phyloP scores from a whole-genome alignment of 2,888 invertebrate genomes.

The Suillia variegata region DNA sequence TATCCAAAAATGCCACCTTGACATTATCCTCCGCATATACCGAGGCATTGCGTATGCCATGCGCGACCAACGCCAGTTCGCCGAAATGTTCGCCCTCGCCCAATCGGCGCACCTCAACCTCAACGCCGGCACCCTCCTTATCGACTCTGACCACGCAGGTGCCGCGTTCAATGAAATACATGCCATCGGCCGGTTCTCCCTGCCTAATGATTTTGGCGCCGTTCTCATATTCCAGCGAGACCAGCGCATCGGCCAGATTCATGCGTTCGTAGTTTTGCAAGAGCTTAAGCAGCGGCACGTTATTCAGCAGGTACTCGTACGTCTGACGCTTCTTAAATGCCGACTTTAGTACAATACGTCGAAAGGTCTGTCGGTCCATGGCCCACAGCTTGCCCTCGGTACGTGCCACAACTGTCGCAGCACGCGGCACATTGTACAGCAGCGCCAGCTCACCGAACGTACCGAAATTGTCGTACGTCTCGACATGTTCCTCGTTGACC shows the following conservation, averaged over 20 bases:
- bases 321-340: constrained; percentile 98
- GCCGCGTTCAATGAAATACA: constrained; percentile 98
- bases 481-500: constrained; percentile 74
- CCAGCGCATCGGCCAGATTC: constrained; percentile 94
- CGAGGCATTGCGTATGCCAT: constrained; percentile 94
- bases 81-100: constrained; percentile 90
- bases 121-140: constrained; percentile 81
- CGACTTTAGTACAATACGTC: constrained; percentile 93
- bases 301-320: constrained; percentile 92
- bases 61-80: constrained; percentile 94
- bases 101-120: constrained; percentile 75
- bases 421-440: constrained; percentile 97
- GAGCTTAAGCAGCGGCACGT: constrained; percentile 94
- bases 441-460: constrained; percentile 97
- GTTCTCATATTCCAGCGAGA: constrained; percentile 76
- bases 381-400: constrained; percentile 94
- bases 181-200: constrained; percentile 90
- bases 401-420: constrained; percentile 88
- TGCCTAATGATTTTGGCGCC: constrained; percentile 90
- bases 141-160: constrained; percentile 84
- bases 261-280: constrained; percentile 93
- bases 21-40: constrained; percentile 84
- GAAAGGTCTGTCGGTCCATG: constrained; percentile 96
- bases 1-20: constrained; percentile 77
- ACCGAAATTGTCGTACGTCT: constrained; percentile 88